Base-by-base conservation (phyloP, 1,140 invertebrate genomes). In the Aradophagus sp. region DNA sequence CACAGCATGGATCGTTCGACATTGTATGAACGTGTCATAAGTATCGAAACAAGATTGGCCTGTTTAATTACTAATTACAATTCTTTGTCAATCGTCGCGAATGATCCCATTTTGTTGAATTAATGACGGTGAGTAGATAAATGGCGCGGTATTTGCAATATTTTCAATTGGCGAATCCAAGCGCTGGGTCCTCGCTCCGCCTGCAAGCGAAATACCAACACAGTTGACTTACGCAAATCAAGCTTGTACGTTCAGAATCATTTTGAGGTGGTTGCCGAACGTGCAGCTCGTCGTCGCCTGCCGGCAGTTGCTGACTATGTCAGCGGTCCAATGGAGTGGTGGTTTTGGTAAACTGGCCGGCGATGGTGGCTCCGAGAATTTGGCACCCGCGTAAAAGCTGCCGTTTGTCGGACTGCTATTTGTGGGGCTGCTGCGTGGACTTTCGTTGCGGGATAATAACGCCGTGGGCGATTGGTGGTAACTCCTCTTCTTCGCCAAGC, bases 291-390 rank as follows among this genome's bases (percentile, higher is more conserved):
- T 63, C 23, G 42, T 34, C 52, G 68, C 45, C 74, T 73, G 74
- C 34, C 75, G 84, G 36, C 61, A 68, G 12, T 27, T 27, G 47
- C 55, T 72, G 19, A 17, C 59, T 65, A 80, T 79, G 5, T 78
- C 34, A 39, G 74, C 69, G 47, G 81, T 87, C 89, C 89, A 90
- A 61, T 87, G 88, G 13, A 80, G 80, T 29, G 89, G 89, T 38
- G 89, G 89, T 69, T 87, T 88, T 5, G 89, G 89, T 26, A 90
- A 78, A 50, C 85, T 86, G 39, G 87, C 84, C 2, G 89, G 88
- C 16, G 88, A 87, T 4, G 89, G 89, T 26, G 89, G 87, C 47
- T 89, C 89, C 17, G 86, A 89, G 71, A 89, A 90, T 66, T 89
- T 90, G 7, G 89, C 88, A 63, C 89, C 89, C 36, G 89, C 89